Evolutionary conservation across 1,140 invertebrate genomes (phyloP), one percentile per base, ranked within the genome.

Genomic region (Heliothis subflexa): DNA sequence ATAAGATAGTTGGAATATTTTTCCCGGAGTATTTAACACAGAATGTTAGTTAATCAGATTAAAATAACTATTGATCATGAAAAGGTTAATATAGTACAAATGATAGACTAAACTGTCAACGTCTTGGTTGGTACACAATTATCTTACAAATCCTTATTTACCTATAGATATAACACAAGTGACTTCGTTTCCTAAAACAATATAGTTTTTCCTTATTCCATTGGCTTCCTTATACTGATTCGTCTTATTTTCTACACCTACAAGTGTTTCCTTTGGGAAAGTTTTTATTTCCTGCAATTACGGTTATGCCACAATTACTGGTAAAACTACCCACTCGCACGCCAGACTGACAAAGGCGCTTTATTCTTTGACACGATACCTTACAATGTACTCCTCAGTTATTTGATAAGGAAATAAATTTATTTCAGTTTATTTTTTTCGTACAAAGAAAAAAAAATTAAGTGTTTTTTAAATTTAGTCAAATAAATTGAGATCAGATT

Each of bases 261-360:
- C 50, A 33, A 54, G 49, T 68, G 50, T 71, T 71, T 54, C 50
- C 33, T 64, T 64, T 10, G 21, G 66, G 49, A 54, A 54, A 70
- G 47, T 70, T 70, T 70, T 70, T 49, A 70, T 52, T 70, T 70
- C 66, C 49, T 70, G 28, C 68, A 71, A 71, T 40, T 71, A 40
- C 50, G n/a, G 68, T 71, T 71, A 71, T 71, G 54, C 28, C 49
- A 55, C 68, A 52, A 71, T 71, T 71, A 71, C 68, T 0, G 28
- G 9, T 25, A 71, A 71, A 71, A 71, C 64, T 49, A 50, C 47
- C 21, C 47, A 12, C 18, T 68, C 47, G 40, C 64, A 68, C 64
- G 64, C 64, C 33, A 52, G 50, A 68, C 64, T 50, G 47, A 28
- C 16, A 50, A 50, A 68, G 64, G 52, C 47, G 47, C 64, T 28